Conservation (phyloP, 1,140 invertebrate species). For the Paraescarpia echinospica region DNA sequence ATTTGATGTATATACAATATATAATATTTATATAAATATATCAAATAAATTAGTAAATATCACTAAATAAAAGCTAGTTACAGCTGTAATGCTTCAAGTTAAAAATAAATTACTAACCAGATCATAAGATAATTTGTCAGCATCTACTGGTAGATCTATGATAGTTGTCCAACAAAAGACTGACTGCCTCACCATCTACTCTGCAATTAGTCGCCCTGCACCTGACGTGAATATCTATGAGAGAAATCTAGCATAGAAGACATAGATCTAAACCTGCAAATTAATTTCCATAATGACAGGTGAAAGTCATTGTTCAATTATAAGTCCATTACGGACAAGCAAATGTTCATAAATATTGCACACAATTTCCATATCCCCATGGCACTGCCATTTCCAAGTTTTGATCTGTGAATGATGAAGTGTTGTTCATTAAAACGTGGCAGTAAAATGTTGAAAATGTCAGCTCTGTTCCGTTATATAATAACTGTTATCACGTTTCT, state of each 20-base stretch:
- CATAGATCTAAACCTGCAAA: neutral
- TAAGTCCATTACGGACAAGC: neutral
- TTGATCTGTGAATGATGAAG: neutral
- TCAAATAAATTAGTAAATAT: too few relatives aligned
- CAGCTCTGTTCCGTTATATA: neutral
- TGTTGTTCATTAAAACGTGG: neutral
- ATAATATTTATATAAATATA: too few relatives aligned
- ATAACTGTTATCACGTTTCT: neutral
- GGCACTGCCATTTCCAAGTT: neutral
- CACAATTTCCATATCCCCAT: neutral
- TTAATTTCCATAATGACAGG: constrained; percentile 6
- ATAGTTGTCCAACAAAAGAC: neutral
- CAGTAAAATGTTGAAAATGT: neutral
- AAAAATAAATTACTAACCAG: neutral
- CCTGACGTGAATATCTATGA: neutral
- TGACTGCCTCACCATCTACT: neutral
- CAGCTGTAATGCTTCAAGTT: neutral
- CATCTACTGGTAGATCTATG: neutral
- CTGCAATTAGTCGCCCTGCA: neutral
- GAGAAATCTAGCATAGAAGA: neutral
- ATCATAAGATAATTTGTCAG: neutral
- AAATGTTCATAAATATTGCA: constrained; percentile 1
- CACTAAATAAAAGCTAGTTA: too few relatives aligned
- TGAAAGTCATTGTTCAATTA: neutral
- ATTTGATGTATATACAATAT: too few relatives aligned